A percentile compares a stretch with the other conserved stretches of the same genome.
These are phyloP conservation scores for Drosophila virilis DNA, from an alignment of 1,140 invertebrate species.

Conservation along the genomic window DNA sequence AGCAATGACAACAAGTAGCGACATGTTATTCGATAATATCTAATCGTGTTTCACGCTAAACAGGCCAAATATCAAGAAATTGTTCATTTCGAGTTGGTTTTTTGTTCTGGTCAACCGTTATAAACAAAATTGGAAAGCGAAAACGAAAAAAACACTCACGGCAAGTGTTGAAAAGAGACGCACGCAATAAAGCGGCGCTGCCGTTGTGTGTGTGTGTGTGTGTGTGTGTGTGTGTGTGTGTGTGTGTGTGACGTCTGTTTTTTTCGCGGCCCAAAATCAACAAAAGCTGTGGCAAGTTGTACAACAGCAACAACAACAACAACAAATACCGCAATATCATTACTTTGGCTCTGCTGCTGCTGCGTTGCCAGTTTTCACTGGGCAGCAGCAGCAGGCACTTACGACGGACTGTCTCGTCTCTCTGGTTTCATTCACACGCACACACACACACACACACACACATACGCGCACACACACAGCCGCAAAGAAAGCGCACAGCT, in stretches of 20 bases:
- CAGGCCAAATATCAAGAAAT: background rate
- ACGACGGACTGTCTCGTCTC: conserved; percentile 34
- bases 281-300: conserved; percentile 30
- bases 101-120: conserved; percentile 9
- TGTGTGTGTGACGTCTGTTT: conserved; percentile 46
- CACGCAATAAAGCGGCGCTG: background rate
- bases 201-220: background rate
- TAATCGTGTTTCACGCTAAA: conserved; percentile 15
- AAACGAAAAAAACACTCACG: conserved; percentile 1
- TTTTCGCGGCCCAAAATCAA: conserved; percentile 21
- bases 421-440: conserved; percentile 52
- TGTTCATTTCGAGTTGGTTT: background rate
- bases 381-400: conserved; percentile 31
- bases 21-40: conserved; percentile 22
- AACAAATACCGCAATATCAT: conserved; percentile 15
- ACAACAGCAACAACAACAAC: conserved; percentile 14
- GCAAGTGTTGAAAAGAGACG: conserved; percentile 16
- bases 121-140: conserved; percentile 14
- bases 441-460: conserved; percentile 30
- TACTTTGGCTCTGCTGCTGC: conserved; percentile 44
- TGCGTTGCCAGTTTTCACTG: conserved; percentile 68
- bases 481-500: conserved; percentile 36
- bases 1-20: conserved; percentile 63
- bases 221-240: background rate
- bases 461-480: conserved; percentile 21